Evolutionary conservation across 1,140 invertebrate species (phyloP).

Genomic region (Eriocheir sinensis): DNA sequence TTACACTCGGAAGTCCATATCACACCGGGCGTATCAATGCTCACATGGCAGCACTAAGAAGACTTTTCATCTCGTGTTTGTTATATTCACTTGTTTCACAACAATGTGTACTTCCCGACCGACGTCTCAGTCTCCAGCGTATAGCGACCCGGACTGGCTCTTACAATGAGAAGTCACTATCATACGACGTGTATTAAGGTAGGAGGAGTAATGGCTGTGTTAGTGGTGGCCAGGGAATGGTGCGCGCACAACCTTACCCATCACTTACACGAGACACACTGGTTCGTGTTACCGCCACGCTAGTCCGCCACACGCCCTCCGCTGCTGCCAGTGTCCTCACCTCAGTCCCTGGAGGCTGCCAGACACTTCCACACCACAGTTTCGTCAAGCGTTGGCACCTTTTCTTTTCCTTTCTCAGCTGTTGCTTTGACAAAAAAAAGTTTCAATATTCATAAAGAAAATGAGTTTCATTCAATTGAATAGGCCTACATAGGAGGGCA

Average conservation of each 20-base stretch:
- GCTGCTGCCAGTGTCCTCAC: not conserved
- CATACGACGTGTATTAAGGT: not conserved
- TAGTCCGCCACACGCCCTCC: no score
- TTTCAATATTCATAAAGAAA: no score
- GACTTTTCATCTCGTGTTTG: not conserved
- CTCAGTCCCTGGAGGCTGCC: not conserved
- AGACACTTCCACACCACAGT: not conserved
- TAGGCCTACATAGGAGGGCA: no score
- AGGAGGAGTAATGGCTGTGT: not conserved
- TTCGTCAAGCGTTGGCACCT: no score
- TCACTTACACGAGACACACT: conserved; percentile 38
- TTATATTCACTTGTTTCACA: no score
- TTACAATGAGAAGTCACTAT: not conserved
- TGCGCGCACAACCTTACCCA: not conserved
- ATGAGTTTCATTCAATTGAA: no score
- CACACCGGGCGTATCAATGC: not conserved
- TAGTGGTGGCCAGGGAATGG: not conserved
- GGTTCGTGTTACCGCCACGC: not conserved
- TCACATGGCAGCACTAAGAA: not conserved
- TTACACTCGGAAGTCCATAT: no score
- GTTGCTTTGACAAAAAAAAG: no score
- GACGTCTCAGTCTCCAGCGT: not conserved
- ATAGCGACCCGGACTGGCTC: not conserved
- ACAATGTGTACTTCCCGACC: not conserved
- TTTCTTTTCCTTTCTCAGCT: no score